Evolutionary conservation across 2,113 vertebrate genomes (phyloP), one percentile per base, ranked within the genome.

Genomic region (Lampris incognitus): DNA sequence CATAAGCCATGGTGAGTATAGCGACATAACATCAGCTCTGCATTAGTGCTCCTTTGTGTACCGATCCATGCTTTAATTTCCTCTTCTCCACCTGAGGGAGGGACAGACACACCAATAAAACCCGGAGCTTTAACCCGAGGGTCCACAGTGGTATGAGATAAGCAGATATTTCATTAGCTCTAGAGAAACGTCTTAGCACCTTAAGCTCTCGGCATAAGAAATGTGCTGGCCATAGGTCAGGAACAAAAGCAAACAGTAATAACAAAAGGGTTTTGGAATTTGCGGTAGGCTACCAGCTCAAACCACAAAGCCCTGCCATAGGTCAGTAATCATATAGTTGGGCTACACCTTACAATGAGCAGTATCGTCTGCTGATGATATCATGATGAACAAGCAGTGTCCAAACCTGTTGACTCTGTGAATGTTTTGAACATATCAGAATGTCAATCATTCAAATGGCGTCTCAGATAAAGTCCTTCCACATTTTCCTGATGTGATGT

Each of bases 11-110:
- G 58, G 44, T 37, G 38, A 41, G 11, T 62, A 75, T 65, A 46
- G 52, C 39, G 49, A 37, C 38, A 48, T 24, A 46, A 74, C 83
- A 89, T 76, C 46, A 76, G 79, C 72, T 78, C 61, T 72, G 79
- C 64, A 86, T 89, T 72, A 87, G 9, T 8, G 59, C 66, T 71
- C 65, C 50, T 6, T 50, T 70, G 73, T 69, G 58, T 49, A 79
- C 63, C 51, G 50, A 85, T 74, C 54, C 78, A 39, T 72, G 58
- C 52, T 58, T 78, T 74, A 70, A 87, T 88, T 89, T 86, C 84
- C 78, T 87, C 76, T 72, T 81, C 76, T 57, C 60, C 72, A 66
- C 79, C 73, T 46, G 56, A 70, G 65, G 36, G 70, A 46, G 69
- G 46, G 36, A 67, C 6, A 68, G 40, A 66, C 13, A 56, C 38